Base-by-base conservation (phyloP, 2,888 invertebrate genomes). In the Saturnia japonica region DNA sequence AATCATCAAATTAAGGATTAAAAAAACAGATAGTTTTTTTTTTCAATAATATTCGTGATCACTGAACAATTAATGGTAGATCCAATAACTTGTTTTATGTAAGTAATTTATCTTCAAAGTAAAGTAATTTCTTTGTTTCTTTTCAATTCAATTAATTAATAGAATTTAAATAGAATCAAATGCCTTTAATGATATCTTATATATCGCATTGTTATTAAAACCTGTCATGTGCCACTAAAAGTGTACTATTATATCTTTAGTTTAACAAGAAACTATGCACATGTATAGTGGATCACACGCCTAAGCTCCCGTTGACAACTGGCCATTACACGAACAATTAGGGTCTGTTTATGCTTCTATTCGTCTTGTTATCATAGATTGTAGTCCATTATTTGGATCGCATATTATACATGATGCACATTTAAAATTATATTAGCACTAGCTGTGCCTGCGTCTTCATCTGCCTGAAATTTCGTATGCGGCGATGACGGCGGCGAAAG, bases 281-380 rank as follows among this genome's bases (percentile, higher is more conserved):
- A n/a, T n/a, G n/a, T 64, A 3, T 40, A 40, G 64, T 64, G 64
- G 64, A 40, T 9, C 19, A 64, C 40, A 19, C n/a, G n/a, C 64
- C 64, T 64, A 40, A 64, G 1, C 34, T 64, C 19, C 12, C 19
- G 64, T 40, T 40, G 34, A 64, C 64, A 64, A n/a, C 69, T 69
- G 72, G 68, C 70, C 73, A 73, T 74, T 73, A 73, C 70, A 67
- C 69, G 66, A 69, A 51, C 73, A 72, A 73, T 73, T 74, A 72
- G 22, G 67, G 40, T n/a, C 16, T 19, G 40, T n/a, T 64, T 40
- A 64, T 64, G 19, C 12, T 40, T n/a, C 68, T 70, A 68, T 68
- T 68, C n/a, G 14, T 4, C 68, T 70, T 70, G 72, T 72, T 69
- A 72, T 72, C 68, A 68, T 72, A 60, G 45, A 68, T 72, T 68